Evolutionary conservation across 2,888 invertebrate species (phyloP), one percentile per base, ranked within the genome.

Genomic region (Xylocampa areola): DNA sequence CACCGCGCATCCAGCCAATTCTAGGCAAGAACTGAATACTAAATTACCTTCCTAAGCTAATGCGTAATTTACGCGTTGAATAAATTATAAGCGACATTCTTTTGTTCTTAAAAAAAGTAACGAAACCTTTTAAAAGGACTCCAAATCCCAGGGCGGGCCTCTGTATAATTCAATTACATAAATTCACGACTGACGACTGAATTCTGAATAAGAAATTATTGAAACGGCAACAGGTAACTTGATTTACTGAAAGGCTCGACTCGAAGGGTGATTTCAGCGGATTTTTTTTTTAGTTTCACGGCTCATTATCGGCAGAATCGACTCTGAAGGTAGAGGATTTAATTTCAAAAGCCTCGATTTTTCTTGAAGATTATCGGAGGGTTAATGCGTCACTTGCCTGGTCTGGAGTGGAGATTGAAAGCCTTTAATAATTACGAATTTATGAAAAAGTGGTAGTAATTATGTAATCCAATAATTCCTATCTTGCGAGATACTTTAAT

Each of bases 191-290:
- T 72, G 59, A 62, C 49, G 69, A 67, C 62, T 62, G 59, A 63
- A 58, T 71, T 52, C 47, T 45, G 48, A 63, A 62, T 49, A 68
- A 64, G 52, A 61, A 57, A 72, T 63, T 66, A 71, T 68, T 60
- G 62, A 61, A 69, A 66, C 52, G 61, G 69, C 72, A 72, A 72
- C 73, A 73, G 69, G 69, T 76, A 73, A 69, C 52, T 69, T 57
- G 69, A 69, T 73, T 66, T 68, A 63, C 39, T 25, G 54, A 33
- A 39, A 55, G 37, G 19, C 41, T 37, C 52, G 40, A 49, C 49
- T 59, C 19, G 10, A 10, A 30, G 36, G 16, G 39, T 30, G 52
- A 44, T 39, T 51, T 30, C n/a, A 16, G 25, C 13, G 21, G 21
- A 41, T 10, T 29, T 27, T 14, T 47, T 68, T 49, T 68, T 66